These are phyloP conservation scores for Caenorhabditis angaria DNA, from an alignment of 2,888 invertebrate species.

Conservation along the genomic window DNA sequence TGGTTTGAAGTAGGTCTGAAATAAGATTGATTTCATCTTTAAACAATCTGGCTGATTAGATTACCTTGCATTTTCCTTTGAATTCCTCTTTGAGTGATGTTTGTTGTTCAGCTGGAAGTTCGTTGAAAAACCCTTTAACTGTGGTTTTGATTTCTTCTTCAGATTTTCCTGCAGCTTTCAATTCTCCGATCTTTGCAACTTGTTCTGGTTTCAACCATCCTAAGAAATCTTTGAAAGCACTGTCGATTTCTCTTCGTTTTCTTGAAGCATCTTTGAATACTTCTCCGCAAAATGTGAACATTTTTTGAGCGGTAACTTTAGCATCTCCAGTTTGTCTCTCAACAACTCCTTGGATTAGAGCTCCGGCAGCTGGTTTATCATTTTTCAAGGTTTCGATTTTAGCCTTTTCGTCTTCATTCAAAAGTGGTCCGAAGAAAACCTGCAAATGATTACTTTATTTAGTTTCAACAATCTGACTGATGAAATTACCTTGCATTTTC, in stretches of 20 bases:
- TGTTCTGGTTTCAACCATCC: conserved; percentile 41
- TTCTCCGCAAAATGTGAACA: conserved; percentile 33
- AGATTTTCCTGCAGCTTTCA: conserved; percentile 45
- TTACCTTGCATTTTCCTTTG: conserved; percentile 49
- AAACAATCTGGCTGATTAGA: not conserved
- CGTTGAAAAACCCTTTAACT: conserved; percentile 52
- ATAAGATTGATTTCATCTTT: not conserved
- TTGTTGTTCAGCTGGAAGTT: conserved; percentile 41
- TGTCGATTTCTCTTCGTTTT: conserved; percentile 25
- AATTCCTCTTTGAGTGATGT: conserved; percentile 36
- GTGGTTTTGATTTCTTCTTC: conserved; percentile 52
- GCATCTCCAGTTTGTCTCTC: conserved; percentile 38
- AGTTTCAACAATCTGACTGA: not conserved
- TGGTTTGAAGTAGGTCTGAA: conserved; percentile 31
- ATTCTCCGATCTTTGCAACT: conserved; percentile 22
- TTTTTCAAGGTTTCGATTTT: conserved; percentile 25
- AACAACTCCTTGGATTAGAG: conserved; percentile 34
- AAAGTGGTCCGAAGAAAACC: conserved; percentile 35
- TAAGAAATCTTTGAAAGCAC: conserved; percentile 18
- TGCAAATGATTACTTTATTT: not conserved
- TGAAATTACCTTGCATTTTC: conserved; percentile 40
- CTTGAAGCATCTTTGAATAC: conserved; percentile 15
- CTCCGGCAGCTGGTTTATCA: conserved; percentile 12
- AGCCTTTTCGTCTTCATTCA: conserved; percentile 29
- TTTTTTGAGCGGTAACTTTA: conserved; percentile 39